These are phyloP conservation scores for Cheilosia vernalis DNA, from an alignment of 2,888 invertebrate genomes.

Conservation along the genomic window DNA sequence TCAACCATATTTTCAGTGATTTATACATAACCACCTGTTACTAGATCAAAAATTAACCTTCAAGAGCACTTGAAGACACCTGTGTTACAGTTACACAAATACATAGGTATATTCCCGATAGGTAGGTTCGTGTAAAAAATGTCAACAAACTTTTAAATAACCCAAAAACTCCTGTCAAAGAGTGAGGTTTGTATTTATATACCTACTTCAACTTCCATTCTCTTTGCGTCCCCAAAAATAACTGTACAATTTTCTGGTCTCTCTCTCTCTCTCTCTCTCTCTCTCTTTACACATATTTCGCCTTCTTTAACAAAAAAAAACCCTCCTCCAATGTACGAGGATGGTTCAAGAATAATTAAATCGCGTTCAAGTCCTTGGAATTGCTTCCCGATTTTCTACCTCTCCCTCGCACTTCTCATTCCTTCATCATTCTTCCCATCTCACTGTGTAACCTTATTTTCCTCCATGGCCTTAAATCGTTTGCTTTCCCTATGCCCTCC, in stretches of 20 bases:
- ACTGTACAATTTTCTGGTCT: conserved; percentile 10
- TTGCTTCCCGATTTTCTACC: conserved; percentile 49
- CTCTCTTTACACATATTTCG: background rate
- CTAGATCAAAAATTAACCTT: background rate
- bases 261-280: background rate
- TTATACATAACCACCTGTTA: conserved; percentile 37
- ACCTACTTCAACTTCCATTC: background rate
- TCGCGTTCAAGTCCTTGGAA: conserved; percentile 59
- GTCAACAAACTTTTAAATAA: conserved; percentile 49
- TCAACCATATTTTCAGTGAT: too few relatives aligned
- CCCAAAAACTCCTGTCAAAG: conserved; percentile 1
- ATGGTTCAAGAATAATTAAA: conserved; percentile 47
- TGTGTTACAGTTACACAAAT: background rate
- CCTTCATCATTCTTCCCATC: background rate
- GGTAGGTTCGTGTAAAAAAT: conserved; percentile 7
- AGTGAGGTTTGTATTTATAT: conserved; percentile 9
- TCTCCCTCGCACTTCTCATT: background rate
- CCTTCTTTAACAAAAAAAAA: background rate
- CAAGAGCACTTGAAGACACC: conserved; percentile 11
- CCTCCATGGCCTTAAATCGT: conserved; percentile 48
- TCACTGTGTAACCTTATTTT: conserved; percentile 61
- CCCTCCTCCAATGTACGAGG: background rate
- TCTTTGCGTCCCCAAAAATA: background rate
- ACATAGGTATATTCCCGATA: background rate
- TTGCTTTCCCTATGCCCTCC: conserved; percentile 9